Conservation (phyloP, 2,113 vertebrate genomes). For the Aegotheles bennettii region DNA sequence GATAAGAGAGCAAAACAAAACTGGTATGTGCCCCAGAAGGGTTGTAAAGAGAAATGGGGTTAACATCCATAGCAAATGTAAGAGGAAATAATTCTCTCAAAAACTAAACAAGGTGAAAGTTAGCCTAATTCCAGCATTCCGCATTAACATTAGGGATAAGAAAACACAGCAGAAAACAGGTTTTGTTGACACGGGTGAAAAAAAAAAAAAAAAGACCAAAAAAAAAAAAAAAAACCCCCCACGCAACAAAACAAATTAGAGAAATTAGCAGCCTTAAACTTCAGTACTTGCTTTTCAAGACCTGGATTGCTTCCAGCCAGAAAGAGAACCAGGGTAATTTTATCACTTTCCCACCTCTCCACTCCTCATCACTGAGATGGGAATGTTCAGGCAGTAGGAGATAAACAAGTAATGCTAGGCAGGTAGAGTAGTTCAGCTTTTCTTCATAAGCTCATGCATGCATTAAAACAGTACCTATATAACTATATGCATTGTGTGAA, state of each 20-base stretch:
- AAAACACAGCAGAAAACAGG: neutral
- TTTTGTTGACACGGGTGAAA: neutral
- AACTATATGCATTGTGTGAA: neutral
- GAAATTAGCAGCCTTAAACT: neutral
- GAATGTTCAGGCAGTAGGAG: neutral
- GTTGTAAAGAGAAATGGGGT: conserved; percentile 32
- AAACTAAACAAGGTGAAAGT: conserved; percentile 39
- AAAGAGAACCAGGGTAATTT: neutral
- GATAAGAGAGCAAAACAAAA: conserved; percentile 41
- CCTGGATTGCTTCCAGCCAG: neutral
- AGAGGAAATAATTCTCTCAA: conserved; percentile 26
- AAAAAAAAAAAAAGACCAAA: too few relatives aligned
- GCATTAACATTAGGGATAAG: neutral
- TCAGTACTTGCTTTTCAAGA: neutral
- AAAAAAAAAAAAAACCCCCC: fast-evolving
- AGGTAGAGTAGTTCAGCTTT: neutral
- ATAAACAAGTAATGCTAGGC: neutral
- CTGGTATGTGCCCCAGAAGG: conserved; percentile 25
- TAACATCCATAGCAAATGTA: conserved; percentile 38
- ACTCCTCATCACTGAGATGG: neutral
- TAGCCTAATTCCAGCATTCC: neutral
- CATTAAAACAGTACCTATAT: neutral
- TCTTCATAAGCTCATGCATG: fast-evolving
- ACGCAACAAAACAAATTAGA: neutral
- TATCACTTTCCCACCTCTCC: neutral